Base-by-base conservation (phyloP, 2,113 vertebrate genomes). In the Physeter macrocephalus region DNA sequence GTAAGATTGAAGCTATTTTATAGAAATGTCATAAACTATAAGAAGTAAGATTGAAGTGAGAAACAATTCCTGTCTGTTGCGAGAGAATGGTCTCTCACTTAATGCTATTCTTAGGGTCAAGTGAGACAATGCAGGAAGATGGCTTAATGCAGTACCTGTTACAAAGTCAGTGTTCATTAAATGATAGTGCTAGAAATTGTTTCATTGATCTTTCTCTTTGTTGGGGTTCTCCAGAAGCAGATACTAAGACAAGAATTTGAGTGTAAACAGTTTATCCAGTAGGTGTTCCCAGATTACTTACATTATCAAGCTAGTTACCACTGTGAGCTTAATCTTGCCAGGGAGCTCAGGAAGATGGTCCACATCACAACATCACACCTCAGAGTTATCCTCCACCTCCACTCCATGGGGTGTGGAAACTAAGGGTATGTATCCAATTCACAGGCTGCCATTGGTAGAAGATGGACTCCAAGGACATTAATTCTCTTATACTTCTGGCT, bases 361-460 rank as follows among this genome's bases (percentile, higher is more conserved):
- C 59, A 74, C 57, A 23, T n/a, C 29, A 64, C 25, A 82, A 20
- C 43, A n/a, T 29, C 43, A 74, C 5, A 82, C 11, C 5, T 74
- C 27, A 41, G 34, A 31, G 10, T 43, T 1, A 13, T 43, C 27
- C 10, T 6, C 15, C 7, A 39, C 0, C 57, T 12, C 7, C 5
- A 41, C 7, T 43, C 29, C n/a, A n/a, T 8, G 4, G 0, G 9
- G 9, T 10, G 13, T 18, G 20, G 41, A 72, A 39, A 41, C 85
- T 82, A 49, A 88, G 18, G n/a, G 5, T 54, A 15, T 34, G 72
- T n/a, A 27, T 41, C 43, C 29, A 64, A 29, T 3, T 41, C n/a
- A 69, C 6, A 59, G 64, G 25, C 67, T 29, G 49, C 20, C 29
- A 8, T 57, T 74, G 54, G 5, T 21, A 27, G 59, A 74, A 41